Conservation (phyloP, 2,113 vertebrate genomes). For the Rutilus rutilus region DNA sequence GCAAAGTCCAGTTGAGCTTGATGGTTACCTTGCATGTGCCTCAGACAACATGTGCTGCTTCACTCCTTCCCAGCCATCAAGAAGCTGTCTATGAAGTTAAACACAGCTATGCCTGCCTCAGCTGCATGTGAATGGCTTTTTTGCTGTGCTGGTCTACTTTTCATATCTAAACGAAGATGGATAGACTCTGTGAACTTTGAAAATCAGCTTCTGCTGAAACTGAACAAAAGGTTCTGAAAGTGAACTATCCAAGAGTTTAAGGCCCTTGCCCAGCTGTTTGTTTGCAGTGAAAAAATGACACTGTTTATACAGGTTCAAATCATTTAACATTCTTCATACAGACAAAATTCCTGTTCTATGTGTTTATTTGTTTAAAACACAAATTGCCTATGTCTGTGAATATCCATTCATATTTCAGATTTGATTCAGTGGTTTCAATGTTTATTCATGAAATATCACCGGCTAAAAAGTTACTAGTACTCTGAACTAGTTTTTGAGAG, state of each 20-base stretch:
- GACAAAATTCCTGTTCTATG: too few relatives aligned
- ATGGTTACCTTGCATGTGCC: too few relatives aligned
- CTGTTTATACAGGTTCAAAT: background rate
- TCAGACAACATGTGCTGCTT: too few relatives aligned
- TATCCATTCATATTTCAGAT: too few relatives aligned
- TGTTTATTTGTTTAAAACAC: too few relatives aligned
- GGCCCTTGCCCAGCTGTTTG: background rate
- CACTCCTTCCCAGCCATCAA: background rate
- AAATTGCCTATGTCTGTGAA: too few relatives aligned
- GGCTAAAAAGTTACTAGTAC: background rate
- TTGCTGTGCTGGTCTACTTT: slow-evolving; percentile 17
- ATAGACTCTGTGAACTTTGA: slow-evolving; percentile 8
- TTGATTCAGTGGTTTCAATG: background rate
- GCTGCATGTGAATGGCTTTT: slow-evolving; percentile 19
- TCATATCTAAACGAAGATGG: background rate
- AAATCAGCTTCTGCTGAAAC: background rate
- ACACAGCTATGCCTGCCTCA: slow-evolving; percentile 26
- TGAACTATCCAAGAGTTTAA: background rate
- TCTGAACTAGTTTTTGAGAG: background rate
- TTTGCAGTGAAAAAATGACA: background rate
- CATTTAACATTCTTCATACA: too few relatives aligned
- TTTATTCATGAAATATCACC: background rate
- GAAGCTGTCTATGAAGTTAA: background rate
- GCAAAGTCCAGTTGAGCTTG: too few relatives aligned
- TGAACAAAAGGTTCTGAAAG: background rate